A percentile compares a stretch with the other conserved stretches of the same genome.
Evolutionary conservation across 1,140 invertebrate species (phyloP).

Genomic region (Drepana arcuata): DNA sequence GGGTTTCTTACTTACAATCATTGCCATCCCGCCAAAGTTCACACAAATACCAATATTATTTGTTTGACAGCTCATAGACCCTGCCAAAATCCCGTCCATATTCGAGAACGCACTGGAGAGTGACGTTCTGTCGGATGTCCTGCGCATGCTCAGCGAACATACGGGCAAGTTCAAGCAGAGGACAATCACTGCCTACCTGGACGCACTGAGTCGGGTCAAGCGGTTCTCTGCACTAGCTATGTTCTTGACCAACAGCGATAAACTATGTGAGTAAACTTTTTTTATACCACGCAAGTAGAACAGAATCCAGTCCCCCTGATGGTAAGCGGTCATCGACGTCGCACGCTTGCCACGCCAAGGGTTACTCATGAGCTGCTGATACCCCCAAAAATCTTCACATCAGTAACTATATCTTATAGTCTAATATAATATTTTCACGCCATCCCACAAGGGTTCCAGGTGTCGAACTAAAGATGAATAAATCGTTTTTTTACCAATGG

Average conservation of each 20-base stretch:
- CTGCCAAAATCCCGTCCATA: slow-evolving; percentile 67
- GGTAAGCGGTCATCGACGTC: neutral
- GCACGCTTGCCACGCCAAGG: too few relatives aligned
- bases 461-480: too few relatives aligned
- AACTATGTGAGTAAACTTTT: slow-evolving; percentile 33
- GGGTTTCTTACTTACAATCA: too few relatives aligned
- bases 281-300: neutral
- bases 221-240: slow-evolving; percentile 46
- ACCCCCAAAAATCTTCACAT: neutral
- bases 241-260: slow-evolving; percentile 41
- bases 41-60: neutral
- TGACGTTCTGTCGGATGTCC: slow-evolving; percentile 72
- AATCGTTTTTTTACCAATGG: too few relatives aligned
- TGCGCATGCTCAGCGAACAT: slow-evolving; percentile 47
- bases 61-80: slow-evolving; percentile 67
- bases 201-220: slow-evolving; percentile 27
- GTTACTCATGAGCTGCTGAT: too few relatives aligned
- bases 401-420: neutral
- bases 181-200: slow-evolving; percentile 27
- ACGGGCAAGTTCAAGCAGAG: slow-evolving; percentile 27
- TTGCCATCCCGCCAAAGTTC: too few relatives aligned
- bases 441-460: neutral
- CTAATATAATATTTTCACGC: neutral
- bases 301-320: neutral
- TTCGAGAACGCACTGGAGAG: slow-evolving; percentile 76